These are phyloP conservation scores for Coleophora flavipennella DNA, from an alignment of 2,888 invertebrate genomes.

Conservation along the genomic window DNA sequence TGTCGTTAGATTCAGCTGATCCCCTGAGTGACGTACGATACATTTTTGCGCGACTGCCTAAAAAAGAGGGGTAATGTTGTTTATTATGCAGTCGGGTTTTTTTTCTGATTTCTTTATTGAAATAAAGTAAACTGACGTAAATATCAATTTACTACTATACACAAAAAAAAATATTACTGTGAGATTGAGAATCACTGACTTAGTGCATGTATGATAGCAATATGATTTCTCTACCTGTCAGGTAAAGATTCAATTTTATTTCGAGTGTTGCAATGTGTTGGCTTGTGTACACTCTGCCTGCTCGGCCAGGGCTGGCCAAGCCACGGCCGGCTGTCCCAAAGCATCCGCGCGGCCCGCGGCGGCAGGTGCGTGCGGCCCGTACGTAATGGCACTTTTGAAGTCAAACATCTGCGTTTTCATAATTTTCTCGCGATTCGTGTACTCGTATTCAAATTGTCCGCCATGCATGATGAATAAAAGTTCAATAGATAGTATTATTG, in stretches of 20 bases:
- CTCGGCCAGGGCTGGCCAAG: no score
- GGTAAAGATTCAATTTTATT: constrained; percentile 26
- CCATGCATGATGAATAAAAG: constrained; percentile 38
- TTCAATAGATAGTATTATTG: constrained; percentile 30
- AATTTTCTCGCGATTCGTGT: constrained; percentile 38
- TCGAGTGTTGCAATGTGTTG: constrained; percentile 20
- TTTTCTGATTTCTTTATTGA: no score
- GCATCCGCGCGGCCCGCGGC: constrained; percentile 25
- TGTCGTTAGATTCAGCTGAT: no score
- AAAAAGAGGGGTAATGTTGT: no score
- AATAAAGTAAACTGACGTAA: no score
- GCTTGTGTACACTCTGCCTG: no score
- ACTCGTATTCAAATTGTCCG: constrained; percentile 50
- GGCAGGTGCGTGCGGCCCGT: constrained; percentile 56
- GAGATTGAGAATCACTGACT: constrained; percentile 6
- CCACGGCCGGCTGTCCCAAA: no score
- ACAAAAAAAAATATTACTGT: no score
- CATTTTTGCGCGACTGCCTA: no score
- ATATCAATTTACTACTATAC: no score
- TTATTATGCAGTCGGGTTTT: no score
- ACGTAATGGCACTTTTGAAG: constrained; percentile 49
- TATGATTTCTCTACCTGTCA: constrained; percentile 51
- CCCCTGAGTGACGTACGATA: no score
- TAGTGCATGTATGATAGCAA: constrained; percentile 51
- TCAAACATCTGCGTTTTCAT: constrained; percentile 63